Evolutionary conservation across 2,113 vertebrate genomes (phyloP), one percentile per base, ranked within the genome.

Genomic region (Crotalus horridus): DNA sequence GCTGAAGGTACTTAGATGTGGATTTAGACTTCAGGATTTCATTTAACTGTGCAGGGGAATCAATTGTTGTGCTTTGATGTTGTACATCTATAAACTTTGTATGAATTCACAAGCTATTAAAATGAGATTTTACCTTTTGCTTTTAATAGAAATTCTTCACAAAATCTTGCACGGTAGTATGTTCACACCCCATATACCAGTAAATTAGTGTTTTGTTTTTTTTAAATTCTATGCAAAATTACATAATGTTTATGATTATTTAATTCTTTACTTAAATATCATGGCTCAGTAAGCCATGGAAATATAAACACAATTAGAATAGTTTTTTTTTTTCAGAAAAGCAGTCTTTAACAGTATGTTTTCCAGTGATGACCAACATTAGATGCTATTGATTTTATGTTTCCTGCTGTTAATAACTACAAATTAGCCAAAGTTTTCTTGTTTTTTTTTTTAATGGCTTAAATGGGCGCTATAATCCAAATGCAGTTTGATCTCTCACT

Each of bases 201-300:
- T 87, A 87, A 88, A 92, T 53, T 26, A 54, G 39, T 64, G 29
- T 39, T 87, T 64, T 91, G 69, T 33, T 81, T 81, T 87, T 1
- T 48, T 5, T 5, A 20, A 69, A 58, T 0, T 88, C 20, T 87
- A 53, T 85, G 9, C 94, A 94, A 94, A 96, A 95, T 94, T 89
- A 81, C 20, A 94, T 94, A 94, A 89, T 94, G 91, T 92, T 93
- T 95, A 87, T 95, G 94, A 95, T 95, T 96, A 96, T 94, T 89
- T 95, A 85, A 92, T 95, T 95, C 90, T 53, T 92, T 87, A 93
- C 90, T 94, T 95, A 95, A 91, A 59, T 93, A 90, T 23, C 29
- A 90, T 91, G 61, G 29, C 93, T 92, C 94, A 91, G 46, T 91
- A 92, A 95, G 39, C 92, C 43, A 93, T 90, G 91, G 58, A 85